Evolutionary conservation across 2,113 vertebrate genomes (phyloP).

Genomic region (Hippocampus barbouri): DNA sequence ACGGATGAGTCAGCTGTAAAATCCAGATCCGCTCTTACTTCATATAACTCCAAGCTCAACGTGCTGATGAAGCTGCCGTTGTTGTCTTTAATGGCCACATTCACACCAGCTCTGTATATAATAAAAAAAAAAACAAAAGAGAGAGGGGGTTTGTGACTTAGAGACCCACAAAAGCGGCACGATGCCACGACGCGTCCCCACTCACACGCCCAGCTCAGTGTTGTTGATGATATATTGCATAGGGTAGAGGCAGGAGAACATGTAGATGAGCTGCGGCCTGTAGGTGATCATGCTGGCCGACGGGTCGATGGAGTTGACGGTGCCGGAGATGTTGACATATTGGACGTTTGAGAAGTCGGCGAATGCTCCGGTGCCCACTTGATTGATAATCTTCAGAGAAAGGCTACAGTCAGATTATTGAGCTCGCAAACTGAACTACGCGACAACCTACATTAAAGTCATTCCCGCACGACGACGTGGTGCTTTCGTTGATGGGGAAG

Average conservation of each 20-base stretch:
- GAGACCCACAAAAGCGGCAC: background rate
- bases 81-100: constrained; percentile 64
- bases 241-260: constrained; percentile 72
- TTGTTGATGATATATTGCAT: constrained; percentile 76
- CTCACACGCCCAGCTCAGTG: constrained; percentile 70
- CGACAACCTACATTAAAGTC: constrained; percentile 47
- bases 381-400: constrained; percentile 45
- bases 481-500: constrained; percentile 55
- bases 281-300: constrained; percentile 66
- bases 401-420: background rate
- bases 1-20: background rate
- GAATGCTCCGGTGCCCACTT: constrained; percentile 57
- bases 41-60: constrained; percentile 60
- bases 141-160: background rate
- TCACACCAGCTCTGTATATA: constrained; percentile 66
- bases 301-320: constrained; percentile 58
- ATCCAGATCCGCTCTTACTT: constrained; percentile 40
- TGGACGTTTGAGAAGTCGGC: constrained; percentile 67
- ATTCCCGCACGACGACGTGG: constrained; percentile 47
- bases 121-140: background rate
- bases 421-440: background rate
- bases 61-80: constrained; percentile 74
- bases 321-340: constrained; percentile 68
- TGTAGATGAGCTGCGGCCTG: constrained; percentile 60
- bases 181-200: constrained; percentile 5